Conservation (phyloP, 2,113 vertebrate genomes). For the Lates calcarifer region DNA sequence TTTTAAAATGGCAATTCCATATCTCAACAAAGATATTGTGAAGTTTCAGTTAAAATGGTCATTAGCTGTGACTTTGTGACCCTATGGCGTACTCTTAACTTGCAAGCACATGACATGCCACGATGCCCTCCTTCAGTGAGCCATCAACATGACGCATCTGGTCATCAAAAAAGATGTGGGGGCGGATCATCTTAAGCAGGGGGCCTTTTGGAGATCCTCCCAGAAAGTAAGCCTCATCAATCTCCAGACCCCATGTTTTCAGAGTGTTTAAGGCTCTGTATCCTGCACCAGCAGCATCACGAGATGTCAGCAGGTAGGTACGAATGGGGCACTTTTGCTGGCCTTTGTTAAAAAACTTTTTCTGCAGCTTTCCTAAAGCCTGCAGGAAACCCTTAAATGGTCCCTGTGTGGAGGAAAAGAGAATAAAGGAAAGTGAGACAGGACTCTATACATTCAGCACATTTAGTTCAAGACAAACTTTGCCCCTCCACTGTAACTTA, state of each 20-base stretch:
- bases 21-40: too few species aligned
- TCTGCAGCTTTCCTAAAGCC: background rate
- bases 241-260: background rate
- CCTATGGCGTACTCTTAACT: too few species aligned
- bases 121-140: background rate
- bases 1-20: too few species aligned
- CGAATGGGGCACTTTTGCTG: background rate
- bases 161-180: constrained; percentile 27
- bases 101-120: constrained; percentile 1
- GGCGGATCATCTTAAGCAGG: background rate
- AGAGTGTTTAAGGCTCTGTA: constrained; percentile 16
- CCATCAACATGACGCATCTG: background rate
- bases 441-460: too few species aligned
- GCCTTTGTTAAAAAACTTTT: too few species aligned
- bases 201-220: background rate
- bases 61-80: too few species aligned
- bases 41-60: too few species aligned
- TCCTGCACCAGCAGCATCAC: background rate
- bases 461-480: too few species aligned
- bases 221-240: background rate
- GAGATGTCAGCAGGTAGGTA: constrained; percentile 13
- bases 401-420: background rate
- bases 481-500: too few species aligned
- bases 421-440: too few species aligned
- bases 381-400: background rate